Evolutionary conservation across 2,888 invertebrate species (phyloP).

Genomic region (Melolontha melolontha): DNA sequence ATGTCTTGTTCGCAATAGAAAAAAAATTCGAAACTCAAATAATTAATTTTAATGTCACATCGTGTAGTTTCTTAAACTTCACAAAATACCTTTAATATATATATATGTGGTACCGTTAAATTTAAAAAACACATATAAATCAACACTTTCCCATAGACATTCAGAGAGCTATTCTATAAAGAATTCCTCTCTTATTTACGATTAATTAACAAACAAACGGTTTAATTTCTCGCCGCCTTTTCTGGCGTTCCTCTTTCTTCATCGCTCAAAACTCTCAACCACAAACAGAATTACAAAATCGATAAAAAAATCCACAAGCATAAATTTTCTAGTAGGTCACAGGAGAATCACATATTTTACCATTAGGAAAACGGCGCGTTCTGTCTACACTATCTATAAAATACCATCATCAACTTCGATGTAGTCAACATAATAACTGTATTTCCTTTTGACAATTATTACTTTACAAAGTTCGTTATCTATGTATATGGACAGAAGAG

Average conservation of each 20-base stretch:
- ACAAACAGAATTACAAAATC: constrained; percentile 19
- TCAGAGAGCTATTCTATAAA: constrained; percentile 1
- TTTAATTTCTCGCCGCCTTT: constrained; percentile 25
- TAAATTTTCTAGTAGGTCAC: constrained; percentile 26
- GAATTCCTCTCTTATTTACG: constrained; percentile 38
- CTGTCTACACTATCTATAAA: constrained; percentile 25
- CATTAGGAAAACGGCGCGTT: constrained; percentile 32
- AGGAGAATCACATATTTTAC: constrained; percentile 29
- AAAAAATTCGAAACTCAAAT: constrained; percentile 4
- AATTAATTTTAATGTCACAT: not conserved
- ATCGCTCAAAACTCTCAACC: constrained; percentile 3
- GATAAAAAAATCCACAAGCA: constrained; percentile 32
- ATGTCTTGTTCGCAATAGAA: not conserved
- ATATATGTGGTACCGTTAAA: constrained; percentile 16
- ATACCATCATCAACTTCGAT: constrained; percentile 21
- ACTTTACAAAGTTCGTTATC: constrained; percentile 32
- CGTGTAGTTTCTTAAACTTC: constrained; percentile 2
- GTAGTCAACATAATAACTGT: constrained; percentile 34
- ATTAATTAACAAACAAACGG: constrained; percentile 42
- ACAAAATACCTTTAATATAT: not conserved
- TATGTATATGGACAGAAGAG: constrained; percentile 23
- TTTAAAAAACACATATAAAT: constrained; percentile 27
- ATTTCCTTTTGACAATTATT: constrained; percentile 39
- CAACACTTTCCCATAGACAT: constrained; percentile 29
- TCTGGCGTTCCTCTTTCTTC: constrained; percentile 20